Base-by-base conservation (phyloP, 2,888 invertebrate genomes). In the Netelia virgata region DNA sequence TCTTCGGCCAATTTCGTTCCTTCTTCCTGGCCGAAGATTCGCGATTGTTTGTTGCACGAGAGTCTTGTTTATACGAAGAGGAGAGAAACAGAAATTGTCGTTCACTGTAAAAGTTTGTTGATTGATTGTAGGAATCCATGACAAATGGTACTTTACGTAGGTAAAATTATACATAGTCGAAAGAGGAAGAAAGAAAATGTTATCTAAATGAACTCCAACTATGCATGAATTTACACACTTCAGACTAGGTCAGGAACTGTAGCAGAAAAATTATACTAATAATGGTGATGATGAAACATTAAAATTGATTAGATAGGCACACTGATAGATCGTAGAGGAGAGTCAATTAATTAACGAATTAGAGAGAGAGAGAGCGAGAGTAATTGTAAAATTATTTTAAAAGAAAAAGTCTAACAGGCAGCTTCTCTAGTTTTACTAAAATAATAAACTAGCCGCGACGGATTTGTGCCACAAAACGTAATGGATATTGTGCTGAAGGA, bases 401-500 rank as follows among this genome's bases (percentile, higher is more conserved):
- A 16, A 43, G 43, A 68, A 74, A 18, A 78, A 10, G 47, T 14
- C 18, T 8, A 64, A 36, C 20, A 47, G 16, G 53, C 18, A 66
- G 64, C 50, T 72, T 36, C 59, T 68, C 20, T 68, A 78, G 73
- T 63, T 78, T 8, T 36, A 43, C 16, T 11, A 57, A 57, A 55
- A 18, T 69, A 64, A 82, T 68, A 55, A 63, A 41, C 28, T 28
- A 72, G 68, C 76, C 53, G 66, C n/a, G 41, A 63, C 50, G 79
- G 53, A 79, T 81, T 81, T 64, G 84, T 84, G 81, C 81, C 84
- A 84, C 76, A 72, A 72, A 59, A 76, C 36, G 59, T 72, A 74
- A 79, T 80, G 47, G 64, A 69, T 66, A 63, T 68, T 68, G 50
- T 50, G 50, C 66, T 72, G 75, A 72, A 72, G 47, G 63, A 72